Evolutionary conservation across 2,888 invertebrate species (phyloP).

Genomic region (Cepaea hortensis): DNA sequence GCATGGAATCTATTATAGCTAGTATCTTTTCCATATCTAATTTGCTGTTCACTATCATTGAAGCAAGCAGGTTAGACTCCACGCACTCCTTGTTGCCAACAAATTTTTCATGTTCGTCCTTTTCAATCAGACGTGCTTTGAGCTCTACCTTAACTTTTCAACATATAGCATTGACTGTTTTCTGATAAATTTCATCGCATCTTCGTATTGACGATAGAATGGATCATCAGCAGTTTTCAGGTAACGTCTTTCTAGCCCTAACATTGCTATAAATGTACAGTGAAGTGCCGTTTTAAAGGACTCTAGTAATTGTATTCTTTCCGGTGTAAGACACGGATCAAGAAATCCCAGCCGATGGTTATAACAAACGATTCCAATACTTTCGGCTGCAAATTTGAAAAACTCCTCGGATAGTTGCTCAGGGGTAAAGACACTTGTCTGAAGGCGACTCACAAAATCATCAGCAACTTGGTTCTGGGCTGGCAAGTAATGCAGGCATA

Average conservation of each 20-base stretch:
- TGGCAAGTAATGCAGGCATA: slow-evolving; percentile 48
- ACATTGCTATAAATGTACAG: slow-evolving; percentile 38
- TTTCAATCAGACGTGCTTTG: background rate
- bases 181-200: slow-evolving; percentile 33
- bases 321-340: slow-evolving; percentile 22
- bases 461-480: slow-evolving; percentile 52
- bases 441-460: slow-evolving; percentile 46
- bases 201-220: slow-evolving; percentile 28
- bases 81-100: background rate
- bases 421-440: background rate
- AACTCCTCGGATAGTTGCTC: slow-evolving; percentile 38
- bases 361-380: slow-evolving; percentile 56
- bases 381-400: slow-evolving; percentile 51
- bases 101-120: background rate
- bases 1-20: slow-evolving; percentile 42
- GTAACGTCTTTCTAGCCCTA: slow-evolving; percentile 45
- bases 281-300: slow-evolving; percentile 48
- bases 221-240: slow-evolving; percentile 16
- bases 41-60: slow-evolving; percentile 20
- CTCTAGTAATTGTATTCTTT: slow-evolving; percentile 20
- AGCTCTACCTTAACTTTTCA: background rate
- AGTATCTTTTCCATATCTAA: slow-evolving; percentile 26
- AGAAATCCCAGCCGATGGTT: slow-evolving; percentile 55
- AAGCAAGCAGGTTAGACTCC: slow-evolving; percentile 32
- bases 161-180: slow-evolving; percentile 35